phyloP scores from a whole-genome alignment of 92 coral and sea anemone genomes.

The Epizoanthus scotinus region DNA sequence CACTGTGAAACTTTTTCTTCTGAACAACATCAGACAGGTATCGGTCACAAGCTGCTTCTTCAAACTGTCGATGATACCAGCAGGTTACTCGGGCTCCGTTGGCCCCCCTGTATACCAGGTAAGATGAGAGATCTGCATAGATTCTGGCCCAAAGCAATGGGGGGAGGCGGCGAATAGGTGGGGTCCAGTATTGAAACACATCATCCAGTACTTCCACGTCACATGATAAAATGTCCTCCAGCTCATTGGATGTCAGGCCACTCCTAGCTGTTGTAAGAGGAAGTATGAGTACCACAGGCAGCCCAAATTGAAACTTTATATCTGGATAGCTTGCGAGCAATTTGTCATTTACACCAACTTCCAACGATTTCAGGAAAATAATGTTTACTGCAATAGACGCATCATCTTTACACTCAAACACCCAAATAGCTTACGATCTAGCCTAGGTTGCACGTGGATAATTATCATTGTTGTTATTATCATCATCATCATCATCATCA shows the following conservation, averaged over 20 bases:
- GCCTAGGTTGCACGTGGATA: no score
- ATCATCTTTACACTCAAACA: no score
- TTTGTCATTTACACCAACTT: no score
- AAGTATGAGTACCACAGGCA: no score
- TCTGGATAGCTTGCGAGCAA: no score
- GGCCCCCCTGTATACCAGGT: slow-evolving; percentile 81
- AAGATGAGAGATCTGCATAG: slow-evolving; percentile 74
- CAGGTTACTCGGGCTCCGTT: slow-evolving; percentile 73
- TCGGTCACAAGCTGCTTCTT: slow-evolving; percentile 76
- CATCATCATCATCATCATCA: no score
- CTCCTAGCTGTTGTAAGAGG: slow-evolving; percentile 48
- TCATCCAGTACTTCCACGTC: slow-evolving; percentile 76
- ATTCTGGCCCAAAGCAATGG: slow-evolving; percentile 89
- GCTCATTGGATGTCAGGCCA: slow-evolving; percentile 77
- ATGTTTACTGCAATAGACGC: no score
- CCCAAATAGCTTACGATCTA: no score
- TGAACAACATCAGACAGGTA: slow-evolving; percentile 66
- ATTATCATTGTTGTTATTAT: no score
- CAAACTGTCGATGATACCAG: slow-evolving; percentile 91
- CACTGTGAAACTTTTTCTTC: slow-evolving; percentile 62
- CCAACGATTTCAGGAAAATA: no score
- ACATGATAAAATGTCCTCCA: slow-evolving; percentile 81
- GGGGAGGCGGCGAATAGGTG: slow-evolving; percentile 89
- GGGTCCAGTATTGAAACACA: slow-evolving; percentile 92
- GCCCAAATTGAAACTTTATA: no score